phyloP scores from a whole-genome alignment of 2,797 vertebrate species.

The Mareca penelope region DNA sequence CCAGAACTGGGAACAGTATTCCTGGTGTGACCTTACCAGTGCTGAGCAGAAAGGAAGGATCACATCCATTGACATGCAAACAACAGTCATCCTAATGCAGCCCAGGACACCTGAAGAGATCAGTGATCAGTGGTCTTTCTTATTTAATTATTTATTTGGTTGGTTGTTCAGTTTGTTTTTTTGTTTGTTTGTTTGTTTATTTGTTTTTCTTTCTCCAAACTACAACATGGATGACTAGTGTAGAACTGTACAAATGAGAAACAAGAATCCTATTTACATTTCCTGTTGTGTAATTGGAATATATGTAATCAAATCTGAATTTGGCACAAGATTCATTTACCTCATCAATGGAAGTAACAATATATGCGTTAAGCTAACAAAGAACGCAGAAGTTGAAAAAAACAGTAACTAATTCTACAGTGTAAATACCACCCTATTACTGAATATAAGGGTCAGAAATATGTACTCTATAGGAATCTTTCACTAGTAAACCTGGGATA shows the following conservation, averaged over 20 bases:
- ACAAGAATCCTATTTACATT: neutral
- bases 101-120: neutral
- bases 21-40: neutral
- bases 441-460: neutral
- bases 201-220: neutral
- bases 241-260: neutral
- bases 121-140: neutral
- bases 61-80: neutral
- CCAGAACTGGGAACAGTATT: neutral
- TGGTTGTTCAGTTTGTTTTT: too few relatives aligned
- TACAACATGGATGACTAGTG: fast-evolving
- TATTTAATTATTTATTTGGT: neutral
- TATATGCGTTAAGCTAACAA: neutral
- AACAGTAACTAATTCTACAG: neutral
- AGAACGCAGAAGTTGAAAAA: neutral
- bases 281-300: neutral
- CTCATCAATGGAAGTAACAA: neutral
- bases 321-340: neutral
- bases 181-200: too few relatives aligned
- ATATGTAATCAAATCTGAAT: neutral
- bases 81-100: neutral
- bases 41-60: neutral
- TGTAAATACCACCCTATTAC: neutral
- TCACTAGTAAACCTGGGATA: neutral
- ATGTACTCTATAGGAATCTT: neutral